Conservation (phyloP, 2,888 invertebrate species). For the Ommatoiulus sabulosus region DNA sequence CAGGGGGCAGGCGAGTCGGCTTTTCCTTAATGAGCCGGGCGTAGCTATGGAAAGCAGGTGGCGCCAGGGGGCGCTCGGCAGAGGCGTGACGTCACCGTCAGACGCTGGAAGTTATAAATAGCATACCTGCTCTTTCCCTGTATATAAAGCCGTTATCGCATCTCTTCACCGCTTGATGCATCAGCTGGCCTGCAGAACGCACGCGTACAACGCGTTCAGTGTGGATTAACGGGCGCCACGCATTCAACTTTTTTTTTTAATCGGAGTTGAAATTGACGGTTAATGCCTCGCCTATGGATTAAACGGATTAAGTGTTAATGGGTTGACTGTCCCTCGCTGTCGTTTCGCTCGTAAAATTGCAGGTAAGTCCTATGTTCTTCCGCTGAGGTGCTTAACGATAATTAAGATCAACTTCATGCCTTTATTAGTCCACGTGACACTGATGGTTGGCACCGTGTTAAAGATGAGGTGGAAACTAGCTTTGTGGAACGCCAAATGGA, state of each 20-base stretch:
- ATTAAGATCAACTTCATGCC: neutral
- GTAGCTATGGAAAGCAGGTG: neutral
- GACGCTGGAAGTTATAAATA: constrained; percentile 24
- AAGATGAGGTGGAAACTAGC: too few species aligned
- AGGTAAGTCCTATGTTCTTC: neutral
- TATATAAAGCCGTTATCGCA: constrained; percentile 43
- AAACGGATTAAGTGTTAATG: neutral
- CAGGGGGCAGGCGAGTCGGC: constrained; percentile 30
- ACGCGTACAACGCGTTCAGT: neutral
- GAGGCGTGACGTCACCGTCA: neutral
- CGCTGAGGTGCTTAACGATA: neutral
- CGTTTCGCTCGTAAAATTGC: neutral
- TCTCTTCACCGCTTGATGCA: constrained; percentile 8
- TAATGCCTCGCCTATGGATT: neutral
- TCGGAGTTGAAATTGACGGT: neutral
- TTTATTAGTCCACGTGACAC: too few species aligned
- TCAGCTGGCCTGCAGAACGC: neutral
- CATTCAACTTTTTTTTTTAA: neutral
- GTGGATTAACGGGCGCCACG: neutral
- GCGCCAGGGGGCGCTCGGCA: neutral
- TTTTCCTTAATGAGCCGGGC: constrained; percentile 5
- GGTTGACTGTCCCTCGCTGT: neutral
- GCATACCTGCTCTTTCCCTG: neutral
- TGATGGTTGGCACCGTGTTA: too few species aligned
- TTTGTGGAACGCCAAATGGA: too few species aligned